Evolutionary conservation across 2,113 vertebrate genomes (phyloP), one percentile per base, ranked within the genome.

Genomic region (Oophaga pumilio): DNA sequence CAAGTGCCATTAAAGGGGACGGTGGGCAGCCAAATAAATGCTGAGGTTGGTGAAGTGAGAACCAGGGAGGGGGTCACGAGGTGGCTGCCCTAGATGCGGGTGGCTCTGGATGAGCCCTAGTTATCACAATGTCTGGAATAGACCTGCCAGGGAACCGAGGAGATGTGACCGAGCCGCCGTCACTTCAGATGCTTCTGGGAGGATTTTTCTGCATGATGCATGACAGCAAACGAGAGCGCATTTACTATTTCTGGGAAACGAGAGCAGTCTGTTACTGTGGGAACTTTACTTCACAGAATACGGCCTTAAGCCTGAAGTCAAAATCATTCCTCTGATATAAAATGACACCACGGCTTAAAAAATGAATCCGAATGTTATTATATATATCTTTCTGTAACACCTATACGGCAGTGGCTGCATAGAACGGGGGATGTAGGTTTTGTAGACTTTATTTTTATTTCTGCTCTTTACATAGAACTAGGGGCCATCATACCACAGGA

Each of bases 241-340:
- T 24, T 82, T 68, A 52, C 80, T 82, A 82, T 82, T 52, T 68
- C 60, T 66, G 80, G 80, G 79, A 82, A 49, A 33, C 66, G 28
- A 82, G 79, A 64, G 80, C 59, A 50, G 79, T 18, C 79, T 82
- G 79, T 66, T 33, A 60, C 59, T 82, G 79, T 15, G 79, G 79
- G 79, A 66, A 66, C 79, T 79, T 79, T 80, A 59, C 77, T 52
- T 82, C 80, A 82, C 64, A 66, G 28, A 52, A 82, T n/a, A 82
- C 60, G 60, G 80, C 80, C 80, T 22, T 20, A 66, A 60, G 80
- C 80, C 28, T 82, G 20, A 24, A 68, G 60, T 82, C 80, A 52
- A 52, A 66, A 49, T 82, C 20, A 49, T 64, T 64, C 80, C n/a
- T 50, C 60, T 66, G 33, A 82, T 82, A 64, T 20, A n/a, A 66